Percentiles rank a stretch among this genome's conserved stretches.
Evolutionary conservation across 2,888 invertebrate species (phyloP).

Genomic region (Agriopis leucophaearia): DNA sequence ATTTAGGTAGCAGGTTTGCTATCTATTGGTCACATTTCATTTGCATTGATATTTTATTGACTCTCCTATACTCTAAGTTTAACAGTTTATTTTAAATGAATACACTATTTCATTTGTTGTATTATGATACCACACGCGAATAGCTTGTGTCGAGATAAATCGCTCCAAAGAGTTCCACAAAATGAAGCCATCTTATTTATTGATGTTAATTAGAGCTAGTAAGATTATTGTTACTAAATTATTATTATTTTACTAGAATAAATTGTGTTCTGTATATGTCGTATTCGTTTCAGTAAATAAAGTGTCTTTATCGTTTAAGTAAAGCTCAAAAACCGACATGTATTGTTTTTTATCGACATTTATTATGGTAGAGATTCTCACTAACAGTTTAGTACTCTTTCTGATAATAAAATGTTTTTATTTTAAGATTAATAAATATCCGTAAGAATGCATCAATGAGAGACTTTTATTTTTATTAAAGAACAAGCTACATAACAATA

Average conservation of each 20-base stretch:
- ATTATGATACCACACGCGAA: constrained; percentile 13
- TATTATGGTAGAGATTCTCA: constrained; percentile 58
- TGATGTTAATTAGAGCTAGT: constrained; percentile 78
- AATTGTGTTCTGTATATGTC: constrained; percentile 73
- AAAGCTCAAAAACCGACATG: constrained; percentile 70
- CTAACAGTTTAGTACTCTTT: constrained; percentile 71
- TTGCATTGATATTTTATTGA: constrained; percentile 9
- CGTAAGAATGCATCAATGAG: constrained; percentile 66
- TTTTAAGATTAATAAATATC: constrained; percentile 81
- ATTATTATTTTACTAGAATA: constrained; percentile 81
- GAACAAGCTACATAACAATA: too few relatives aligned
- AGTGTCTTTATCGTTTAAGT: constrained; percentile 71
- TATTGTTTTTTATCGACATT: constrained; percentile 53
- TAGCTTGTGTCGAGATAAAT: constrained; percentile 36
- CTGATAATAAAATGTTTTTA: constrained; percentile 70
- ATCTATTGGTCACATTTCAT: constrained; percentile 14
- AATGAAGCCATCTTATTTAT: constrained; percentile 83
- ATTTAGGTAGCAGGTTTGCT: constrained; percentile 1
- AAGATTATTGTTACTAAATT: constrained; percentile 77
- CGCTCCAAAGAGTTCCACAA: constrained; percentile 73
- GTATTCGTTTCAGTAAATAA: constrained; percentile 72
- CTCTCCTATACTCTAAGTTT: not conserved
- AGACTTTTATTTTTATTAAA: constrained; percentile 46
- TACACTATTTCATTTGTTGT: constrained; percentile 18
- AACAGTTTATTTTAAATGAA: constrained; percentile 3